Conservation (phyloP, 64 coral and sea anemone species). For the Acropora tenuis region DNA sequence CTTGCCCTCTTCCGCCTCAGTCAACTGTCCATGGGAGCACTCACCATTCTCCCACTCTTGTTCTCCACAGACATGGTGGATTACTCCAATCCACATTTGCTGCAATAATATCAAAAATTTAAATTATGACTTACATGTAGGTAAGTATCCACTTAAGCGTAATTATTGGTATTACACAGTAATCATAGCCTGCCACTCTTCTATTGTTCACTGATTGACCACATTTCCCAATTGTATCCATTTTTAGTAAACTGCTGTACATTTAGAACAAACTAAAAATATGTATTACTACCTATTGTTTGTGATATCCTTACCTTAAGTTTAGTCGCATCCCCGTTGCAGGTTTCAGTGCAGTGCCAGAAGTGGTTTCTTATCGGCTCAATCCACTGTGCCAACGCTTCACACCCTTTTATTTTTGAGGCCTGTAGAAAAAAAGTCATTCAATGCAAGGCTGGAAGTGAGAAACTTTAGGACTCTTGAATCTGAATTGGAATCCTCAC, state of each 20-base stretch:
- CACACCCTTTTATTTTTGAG: conserved; percentile 42
- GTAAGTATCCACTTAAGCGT: not conserved
- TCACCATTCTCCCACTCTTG: conserved; percentile 54
- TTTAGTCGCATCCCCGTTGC: not conserved
- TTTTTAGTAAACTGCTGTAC: not conserved
- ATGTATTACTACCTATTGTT: not conserved
- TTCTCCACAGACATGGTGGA: conserved; percentile 50
- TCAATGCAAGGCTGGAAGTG: not conserved
- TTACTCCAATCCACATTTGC: conserved; percentile 64
- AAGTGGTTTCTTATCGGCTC: conserved; percentile 68
- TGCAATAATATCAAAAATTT: not conserved
- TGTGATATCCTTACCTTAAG: conserved; percentile 43
- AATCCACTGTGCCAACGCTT: conserved; percentile 40
- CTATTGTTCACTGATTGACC: not conserved
- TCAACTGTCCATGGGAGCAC: conserved; percentile 46
- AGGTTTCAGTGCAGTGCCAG: conserved; percentile 21
- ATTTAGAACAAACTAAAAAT: not conserved
- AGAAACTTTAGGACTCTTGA: not conserved
- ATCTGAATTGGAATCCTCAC: not conserved
- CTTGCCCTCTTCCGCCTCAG: conserved; percentile 34
- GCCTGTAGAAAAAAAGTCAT: conserved; percentile 15
- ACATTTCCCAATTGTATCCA: not conserved
- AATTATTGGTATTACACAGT: not conserved
- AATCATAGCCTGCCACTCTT: not conserved
- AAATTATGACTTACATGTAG: not conserved